Conservation (phyloP, 2,888 invertebrate species). For the Crepidodera aurea region DNA sequence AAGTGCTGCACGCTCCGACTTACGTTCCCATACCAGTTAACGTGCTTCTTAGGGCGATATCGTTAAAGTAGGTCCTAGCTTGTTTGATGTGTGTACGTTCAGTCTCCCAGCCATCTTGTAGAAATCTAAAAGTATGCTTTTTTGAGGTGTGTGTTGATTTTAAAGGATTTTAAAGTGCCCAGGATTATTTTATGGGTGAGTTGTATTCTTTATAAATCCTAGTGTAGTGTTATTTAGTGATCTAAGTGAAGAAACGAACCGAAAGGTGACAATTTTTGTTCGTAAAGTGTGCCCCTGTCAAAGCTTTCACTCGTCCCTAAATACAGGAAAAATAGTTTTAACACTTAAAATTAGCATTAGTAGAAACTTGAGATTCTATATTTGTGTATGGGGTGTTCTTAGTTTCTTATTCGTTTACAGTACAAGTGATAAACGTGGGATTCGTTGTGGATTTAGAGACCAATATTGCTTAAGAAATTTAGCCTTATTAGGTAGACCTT, state of each 20-base stretch:
- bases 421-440: constrained; percentile 35
- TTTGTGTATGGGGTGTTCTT: constrained; percentile 35
- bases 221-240: constrained; percentile 36
- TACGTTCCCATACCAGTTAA: constrained; percentile 41
- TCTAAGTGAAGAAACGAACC: constrained; percentile 35
- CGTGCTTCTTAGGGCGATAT: constrained; percentile 34
- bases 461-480: constrained; percentile 54
- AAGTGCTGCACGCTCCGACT: constrained; percentile 46
- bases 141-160: constrained; percentile 62
- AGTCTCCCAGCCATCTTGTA: constrained; percentile 62
- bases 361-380: constrained; percentile 39
- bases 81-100: constrained; percentile 55
- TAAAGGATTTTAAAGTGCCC: constrained; percentile 57
- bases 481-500: constrained; percentile 58
- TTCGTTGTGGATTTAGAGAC: constrained; percentile 50
- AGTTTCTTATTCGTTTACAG: constrained; percentile 33
- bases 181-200: constrained; percentile 61
- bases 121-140: constrained; percentile 62
- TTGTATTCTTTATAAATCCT: constrained; percentile 42
- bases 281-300: constrained; percentile 52
- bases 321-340: constrained; percentile 49
- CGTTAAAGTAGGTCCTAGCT: constrained; percentile 51
- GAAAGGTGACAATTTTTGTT: constrained; percentile 36
- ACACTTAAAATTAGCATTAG: constrained; percentile 45
- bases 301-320: constrained; percentile 53